phyloP scores from a whole-genome alignment of 92 coral and sea anemone species.

The Metridium senile region DNA sequence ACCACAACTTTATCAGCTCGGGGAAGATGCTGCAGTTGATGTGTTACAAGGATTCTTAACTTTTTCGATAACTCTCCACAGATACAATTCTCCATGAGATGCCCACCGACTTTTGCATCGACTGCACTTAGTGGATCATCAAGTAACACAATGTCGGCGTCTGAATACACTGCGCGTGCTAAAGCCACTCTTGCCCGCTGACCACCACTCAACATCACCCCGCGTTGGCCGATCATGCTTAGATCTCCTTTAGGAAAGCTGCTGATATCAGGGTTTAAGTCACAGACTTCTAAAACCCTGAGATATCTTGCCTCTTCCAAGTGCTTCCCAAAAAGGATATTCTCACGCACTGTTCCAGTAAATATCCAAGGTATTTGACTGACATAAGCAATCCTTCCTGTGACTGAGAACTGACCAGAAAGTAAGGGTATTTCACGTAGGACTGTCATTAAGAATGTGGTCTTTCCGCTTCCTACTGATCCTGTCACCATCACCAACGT shows the following conservation, averaged over 20 bases:
- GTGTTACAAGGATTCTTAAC: conserved; percentile 26
- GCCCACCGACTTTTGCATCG: conserved; percentile 26
- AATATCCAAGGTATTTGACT: conserved; percentile 34
- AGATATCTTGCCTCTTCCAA: background rate
- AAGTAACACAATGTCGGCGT: conserved; percentile 29
- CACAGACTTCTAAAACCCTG: conserved; percentile 5
- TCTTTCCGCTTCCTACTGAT: conserved; percentile 24
- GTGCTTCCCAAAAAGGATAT: conserved; percentile 23
- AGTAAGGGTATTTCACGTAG: conserved; percentile 13
- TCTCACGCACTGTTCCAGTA: conserved; percentile 26
- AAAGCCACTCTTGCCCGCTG: conserved; percentile 32
- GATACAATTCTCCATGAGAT: conserved; percentile 16
- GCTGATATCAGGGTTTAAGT: background rate
- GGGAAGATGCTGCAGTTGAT: conserved; percentile 36
- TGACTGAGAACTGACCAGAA: background rate
- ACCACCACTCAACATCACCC: conserved; percentile 33
- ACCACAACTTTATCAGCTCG: conserved; percentile 16
- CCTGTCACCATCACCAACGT: conserved; percentile 3
- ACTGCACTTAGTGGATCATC: conserved; percentile 42
- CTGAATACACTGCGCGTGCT: conserved; percentile 42
- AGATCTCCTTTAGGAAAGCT: conserved; percentile 6
- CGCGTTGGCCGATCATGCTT: conserved; percentile 26
- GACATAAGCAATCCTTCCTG: conserved; percentile 17
- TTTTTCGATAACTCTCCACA: conserved; percentile 23
- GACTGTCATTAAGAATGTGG: conserved; percentile 10